A percentile compares a stretch with the other conserved stretches of the same genome.
phyloP scores from a whole-genome alignment of 2,797 vertebrate species.

The Simalia tracyae region DNA sequence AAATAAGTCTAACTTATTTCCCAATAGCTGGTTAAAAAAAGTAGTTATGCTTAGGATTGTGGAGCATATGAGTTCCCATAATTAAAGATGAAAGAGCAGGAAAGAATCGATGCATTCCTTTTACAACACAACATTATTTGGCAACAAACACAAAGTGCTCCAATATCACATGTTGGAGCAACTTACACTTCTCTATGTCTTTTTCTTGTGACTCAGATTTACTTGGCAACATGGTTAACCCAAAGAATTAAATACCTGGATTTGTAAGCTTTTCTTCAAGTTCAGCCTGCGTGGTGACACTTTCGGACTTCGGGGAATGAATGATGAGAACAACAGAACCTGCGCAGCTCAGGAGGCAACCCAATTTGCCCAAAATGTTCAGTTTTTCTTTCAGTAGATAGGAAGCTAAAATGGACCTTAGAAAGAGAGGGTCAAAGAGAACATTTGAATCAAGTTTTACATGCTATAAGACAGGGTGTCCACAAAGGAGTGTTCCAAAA shows the following conservation, averaged over 20 bases:
- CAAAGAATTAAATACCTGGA: conserved; percentile 81
- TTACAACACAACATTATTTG: neutral
- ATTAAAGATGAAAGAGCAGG: neutral
- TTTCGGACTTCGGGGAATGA: conserved; percentile 88
- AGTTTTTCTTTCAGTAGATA: conserved; percentile 89
- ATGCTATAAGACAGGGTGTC: neutral
- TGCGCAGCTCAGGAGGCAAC: conserved; percentile 89
- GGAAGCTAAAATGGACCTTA: conserved; percentile 91
- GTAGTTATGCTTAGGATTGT: neutral
- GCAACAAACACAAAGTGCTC: neutral
- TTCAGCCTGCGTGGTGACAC: conserved; percentile 85
- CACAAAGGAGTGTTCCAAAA: neutral
- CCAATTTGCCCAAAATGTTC: conserved; percentile 91
- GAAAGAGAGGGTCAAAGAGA: conserved; percentile 55
- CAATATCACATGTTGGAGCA: neutral
- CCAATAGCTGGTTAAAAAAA: neutral
- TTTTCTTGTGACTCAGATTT: accelerated
- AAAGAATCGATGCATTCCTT: neutral
- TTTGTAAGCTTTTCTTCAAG: conserved; percentile 89
- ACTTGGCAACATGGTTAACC: conserved; percentile 1
- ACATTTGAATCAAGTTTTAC: conserved; percentile 16
- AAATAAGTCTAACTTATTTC: neutral
- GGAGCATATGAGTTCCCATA: neutral
- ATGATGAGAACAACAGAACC: conserved; percentile 91
- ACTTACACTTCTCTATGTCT: neutral